phyloP scores from a whole-genome alignment of 2,113 vertebrate species.

The Ameiurus melas region DNA sequence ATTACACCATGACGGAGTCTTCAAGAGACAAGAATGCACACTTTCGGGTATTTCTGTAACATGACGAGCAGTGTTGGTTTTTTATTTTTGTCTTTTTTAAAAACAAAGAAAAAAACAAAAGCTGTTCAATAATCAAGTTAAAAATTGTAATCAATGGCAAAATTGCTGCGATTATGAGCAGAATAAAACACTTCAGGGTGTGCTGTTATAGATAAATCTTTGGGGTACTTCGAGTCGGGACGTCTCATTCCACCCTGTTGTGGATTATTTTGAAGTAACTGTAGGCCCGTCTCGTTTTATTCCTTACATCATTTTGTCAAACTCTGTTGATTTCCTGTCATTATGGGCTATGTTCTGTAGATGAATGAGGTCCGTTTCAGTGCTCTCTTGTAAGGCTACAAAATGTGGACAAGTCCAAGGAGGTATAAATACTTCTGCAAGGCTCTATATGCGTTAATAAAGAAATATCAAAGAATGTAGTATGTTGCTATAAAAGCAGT shows the following conservation, averaged over 20 bases:
- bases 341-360: neutral
- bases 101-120: too few relatives aligned
- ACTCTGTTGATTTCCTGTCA: neutral
- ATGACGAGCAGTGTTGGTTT: neutral
- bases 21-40: neutral
- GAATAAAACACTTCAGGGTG: neutral
- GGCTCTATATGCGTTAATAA: neutral
- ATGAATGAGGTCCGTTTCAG: neutral
- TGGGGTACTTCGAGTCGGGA: neutral
- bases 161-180: neutral
- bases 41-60: neutral
- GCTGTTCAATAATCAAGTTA: neutral
- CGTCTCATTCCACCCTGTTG: neutral
- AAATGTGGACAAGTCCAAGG: neutral
- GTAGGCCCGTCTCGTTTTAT: neutral
- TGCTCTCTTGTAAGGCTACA: neutral
- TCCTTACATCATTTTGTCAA: neutral
- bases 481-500: constrained; percentile 17
- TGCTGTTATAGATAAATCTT: neutral
- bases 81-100: neutral
- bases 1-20: too few relatives aligned
- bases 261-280: neutral
- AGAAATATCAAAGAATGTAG: neutral
- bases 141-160: neutral
- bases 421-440: neutral